phyloP scores from a whole-genome alignment of 2,888 invertebrate genomes.

The Cosmia pyralina region DNA sequence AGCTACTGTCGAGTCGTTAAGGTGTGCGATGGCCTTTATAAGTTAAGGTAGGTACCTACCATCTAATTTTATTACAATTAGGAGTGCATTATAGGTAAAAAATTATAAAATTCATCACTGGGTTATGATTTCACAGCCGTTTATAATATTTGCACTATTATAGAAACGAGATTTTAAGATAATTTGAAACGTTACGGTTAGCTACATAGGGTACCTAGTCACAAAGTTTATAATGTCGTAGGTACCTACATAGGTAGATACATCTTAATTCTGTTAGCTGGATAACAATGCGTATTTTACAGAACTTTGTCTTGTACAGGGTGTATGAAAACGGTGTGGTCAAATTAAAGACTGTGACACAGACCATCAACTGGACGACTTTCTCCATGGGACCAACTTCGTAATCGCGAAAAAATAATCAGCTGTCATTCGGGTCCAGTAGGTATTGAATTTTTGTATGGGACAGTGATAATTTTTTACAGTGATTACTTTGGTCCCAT shows the following conservation, averaged over 20 bases:
- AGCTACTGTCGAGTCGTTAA: neutral
- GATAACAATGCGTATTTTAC: conserved; percentile 4
- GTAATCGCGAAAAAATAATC: too few species aligned
- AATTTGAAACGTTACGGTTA: conserved; percentile 21
- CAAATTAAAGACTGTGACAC: too few species aligned
- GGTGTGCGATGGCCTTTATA: conserved; percentile 5
- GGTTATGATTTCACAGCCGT: conserved; percentile 79
- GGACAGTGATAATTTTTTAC: too few species aligned
- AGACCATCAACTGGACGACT: too few species aligned
- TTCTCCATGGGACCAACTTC: too few species aligned
- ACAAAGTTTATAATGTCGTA: too few species aligned
- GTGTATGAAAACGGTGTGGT: too few species aligned
- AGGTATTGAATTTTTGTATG: too few species aligned
- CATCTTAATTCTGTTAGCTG: conserved; percentile 13
- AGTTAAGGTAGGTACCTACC: conserved; percentile 15
- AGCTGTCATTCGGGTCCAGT: too few species aligned
- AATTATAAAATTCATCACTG: conserved; percentile 78
- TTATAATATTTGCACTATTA: conserved; percentile 75
- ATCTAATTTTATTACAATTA: conserved; percentile 30
- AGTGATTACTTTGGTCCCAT: too few species aligned
- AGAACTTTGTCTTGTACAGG: conserved; percentile 11
- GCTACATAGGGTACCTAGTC: neutral
- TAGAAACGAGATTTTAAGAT: conserved; percentile 29
- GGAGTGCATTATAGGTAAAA: conserved; percentile 52
- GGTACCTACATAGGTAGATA: neutral